phyloP scores from a whole-genome alignment of 2,888 invertebrate genomes.

The Drosophila melanosoma region DNA sequence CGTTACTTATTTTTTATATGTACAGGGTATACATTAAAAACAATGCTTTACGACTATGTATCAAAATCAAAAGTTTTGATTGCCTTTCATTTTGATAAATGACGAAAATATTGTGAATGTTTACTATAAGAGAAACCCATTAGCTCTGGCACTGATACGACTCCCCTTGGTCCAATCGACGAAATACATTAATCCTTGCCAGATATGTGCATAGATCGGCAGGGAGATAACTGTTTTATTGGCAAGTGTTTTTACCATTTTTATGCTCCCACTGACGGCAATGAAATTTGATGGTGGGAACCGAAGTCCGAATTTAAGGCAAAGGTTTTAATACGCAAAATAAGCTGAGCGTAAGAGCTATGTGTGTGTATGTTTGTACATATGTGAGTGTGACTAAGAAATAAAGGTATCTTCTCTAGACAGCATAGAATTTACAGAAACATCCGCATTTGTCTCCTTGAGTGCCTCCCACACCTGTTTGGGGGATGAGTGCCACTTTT shows the following conservation, averaged over 20 bases:
- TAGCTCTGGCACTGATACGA: constrained; percentile 5
- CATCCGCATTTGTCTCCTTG: constrained; percentile 16
- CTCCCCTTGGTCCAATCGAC: constrained; percentile 42
- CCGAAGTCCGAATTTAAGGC: constrained; percentile 30
- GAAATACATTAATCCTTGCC: constrained; percentile 20
- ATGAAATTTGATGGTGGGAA: constrained; percentile 56
- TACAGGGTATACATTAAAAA: neutral
- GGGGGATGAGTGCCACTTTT: constrained; percentile 12
- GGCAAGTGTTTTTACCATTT: constrained; percentile 23
- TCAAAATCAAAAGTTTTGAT: neutral
- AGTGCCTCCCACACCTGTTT: constrained; percentile 18
- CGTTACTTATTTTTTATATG: neutral
- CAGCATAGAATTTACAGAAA: constrained; percentile 53
- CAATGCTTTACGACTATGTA: neutral
- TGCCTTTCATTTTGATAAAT: neutral
- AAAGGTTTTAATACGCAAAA: constrained; percentile 34
- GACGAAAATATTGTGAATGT: neutral
- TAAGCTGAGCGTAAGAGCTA: neutral
- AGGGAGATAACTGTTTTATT: constrained; percentile 33
- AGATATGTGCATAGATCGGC: constrained; percentile 29
- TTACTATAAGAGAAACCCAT: neutral
- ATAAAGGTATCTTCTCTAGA: constrained; percentile 47
- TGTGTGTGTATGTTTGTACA: neutral
- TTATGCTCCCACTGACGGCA: constrained; percentile 54
- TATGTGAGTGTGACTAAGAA: neutral